Evolutionary conservation across 2,797 vertebrate genomes (phyloP), one percentile per base, ranked within the genome.

Genomic region (Helicolenus hilgendorfi): DNA sequence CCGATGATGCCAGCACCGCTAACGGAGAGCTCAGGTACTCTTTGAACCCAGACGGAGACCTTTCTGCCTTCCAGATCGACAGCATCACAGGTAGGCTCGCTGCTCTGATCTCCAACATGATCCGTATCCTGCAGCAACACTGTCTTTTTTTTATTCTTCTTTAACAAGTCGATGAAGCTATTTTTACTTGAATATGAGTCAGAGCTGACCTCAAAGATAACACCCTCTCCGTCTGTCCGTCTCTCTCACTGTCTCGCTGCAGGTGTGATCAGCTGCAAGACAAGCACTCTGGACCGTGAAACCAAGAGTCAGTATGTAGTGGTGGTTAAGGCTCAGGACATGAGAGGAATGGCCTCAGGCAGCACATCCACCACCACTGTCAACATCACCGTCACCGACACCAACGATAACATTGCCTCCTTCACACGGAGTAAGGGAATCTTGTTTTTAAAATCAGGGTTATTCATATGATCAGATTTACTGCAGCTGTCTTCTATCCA

Each of bases 371-470:
- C 97, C 11, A 97, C 98, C 72, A 97, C 97, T 0, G 98, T 99
- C 79, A 95, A 95, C 79, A 97, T 99, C 92, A 96, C 82, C 20
- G 88, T 99, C 87, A 89, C 56, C 0, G 99, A 99, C 81, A 92
- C 96, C 94, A 99, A 99, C 0, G 99, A 99, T 95, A 99, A 99
- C 93, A 95, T 97, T 6, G 98, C 98, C 0, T 93, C 95, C 59
- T 99, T 99, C 91, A 97, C 94, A 63, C 81, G 84, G 87, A 0
- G 99, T 99, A 85, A 87, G 92, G 69, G 13, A 14, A 53, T 71
- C 67, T 53, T 20, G 26, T 13, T 53, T 31, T 53, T 15, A 29
- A 49, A 53, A 18, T 9, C 29, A 71, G 20, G 49, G 45, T n/a
- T 53, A 29, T 31, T 29, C 2, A 68, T 45, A 27, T 2, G 41